Percentiles rank a stretch among this genome's conserved stretches.
Evolutionary conservation across 1,140 invertebrate genomes (phyloP).

Genomic region (Drosophila jambulina): DNA sequence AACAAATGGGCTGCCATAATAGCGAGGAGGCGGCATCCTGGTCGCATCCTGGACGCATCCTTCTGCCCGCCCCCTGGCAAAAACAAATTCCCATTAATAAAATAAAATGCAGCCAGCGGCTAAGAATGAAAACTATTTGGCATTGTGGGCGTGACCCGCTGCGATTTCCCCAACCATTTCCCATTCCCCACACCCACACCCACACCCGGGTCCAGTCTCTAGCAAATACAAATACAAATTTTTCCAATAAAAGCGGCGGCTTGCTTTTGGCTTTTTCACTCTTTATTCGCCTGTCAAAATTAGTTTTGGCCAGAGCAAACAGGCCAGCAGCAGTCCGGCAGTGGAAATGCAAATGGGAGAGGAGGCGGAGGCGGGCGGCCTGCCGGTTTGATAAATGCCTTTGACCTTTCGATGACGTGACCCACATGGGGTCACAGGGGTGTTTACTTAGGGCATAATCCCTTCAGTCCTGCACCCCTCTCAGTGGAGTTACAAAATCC

Average conservation of each 20-base stretch:
- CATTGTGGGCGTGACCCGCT: conserved; percentile 38
- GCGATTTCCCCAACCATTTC: conserved; percentile 16
- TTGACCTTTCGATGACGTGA: conserved; percentile 49
- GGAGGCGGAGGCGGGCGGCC: background rate
- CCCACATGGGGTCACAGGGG: conserved; percentile 24
- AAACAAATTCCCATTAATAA: conserved; percentile 75
- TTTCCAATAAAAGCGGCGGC: conserved; percentile 38
- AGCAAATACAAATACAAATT: conserved; percentile 31
- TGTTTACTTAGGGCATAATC: conserved; percentile 1
- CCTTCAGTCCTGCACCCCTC: background rate
- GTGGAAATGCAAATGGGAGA: conserved; percentile 48
- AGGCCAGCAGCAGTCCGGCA: background rate
- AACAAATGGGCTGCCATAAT: conserved; percentile 78
- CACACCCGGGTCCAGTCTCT: background rate
- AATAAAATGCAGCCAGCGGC: conserved; percentile 54
- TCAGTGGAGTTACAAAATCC: background rate
- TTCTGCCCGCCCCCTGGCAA: background rate
- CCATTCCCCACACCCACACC: background rate
- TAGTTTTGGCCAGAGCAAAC: conserved; percentile 54
- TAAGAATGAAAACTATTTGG: conserved; percentile 60
- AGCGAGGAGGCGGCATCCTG: conserved; percentile 52
- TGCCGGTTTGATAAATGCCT: conserved; percentile 31
- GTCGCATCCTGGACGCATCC: conserved; percentile 50
- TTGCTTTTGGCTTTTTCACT: background rate
- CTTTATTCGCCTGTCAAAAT: conserved; percentile 47